These are phyloP conservation scores for Diploptera punctata DNA, from an alignment of 2,888 invertebrate species.

Conservation along the genomic window DNA sequence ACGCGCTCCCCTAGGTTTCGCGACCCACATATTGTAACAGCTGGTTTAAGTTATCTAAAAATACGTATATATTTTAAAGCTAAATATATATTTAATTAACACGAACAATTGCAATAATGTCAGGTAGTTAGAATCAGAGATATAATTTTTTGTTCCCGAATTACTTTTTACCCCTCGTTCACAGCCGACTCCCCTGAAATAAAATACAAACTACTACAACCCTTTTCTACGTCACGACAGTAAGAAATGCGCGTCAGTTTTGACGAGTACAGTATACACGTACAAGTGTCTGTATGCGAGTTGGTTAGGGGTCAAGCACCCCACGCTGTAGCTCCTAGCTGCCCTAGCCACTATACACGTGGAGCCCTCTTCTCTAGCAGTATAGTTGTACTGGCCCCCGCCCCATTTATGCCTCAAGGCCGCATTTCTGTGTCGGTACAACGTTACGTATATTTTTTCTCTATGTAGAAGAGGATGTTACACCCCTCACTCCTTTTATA, in stretches of 20 bases:
- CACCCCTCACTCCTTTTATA: conserved; percentile 23
- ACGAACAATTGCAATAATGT: too few relatives aligned
- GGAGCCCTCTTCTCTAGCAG: conserved; percentile 37
- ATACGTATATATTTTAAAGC: too few relatives aligned
- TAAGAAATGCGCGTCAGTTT: too few relatives aligned
- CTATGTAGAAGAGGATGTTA: not conserved
- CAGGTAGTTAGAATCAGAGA: too few relatives aligned
- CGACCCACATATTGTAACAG: too few relatives aligned
- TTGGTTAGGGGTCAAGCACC: conserved; percentile 39
- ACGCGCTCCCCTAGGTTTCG: too few relatives aligned
- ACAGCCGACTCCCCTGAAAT: too few relatives aligned
- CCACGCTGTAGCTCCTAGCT: conserved; percentile 34
- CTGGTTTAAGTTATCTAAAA: too few relatives aligned
- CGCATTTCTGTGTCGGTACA: conserved; percentile 22
- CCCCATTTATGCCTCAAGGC: conserved; percentile 39
- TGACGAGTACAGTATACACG: too few relatives aligned
- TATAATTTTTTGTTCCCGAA: too few relatives aligned
- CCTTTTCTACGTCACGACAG: not conserved
- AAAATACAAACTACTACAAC: not conserved
- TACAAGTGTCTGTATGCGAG: conserved; percentile 23
- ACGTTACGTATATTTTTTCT: conserved; percentile 33
- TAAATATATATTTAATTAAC: too few relatives aligned
- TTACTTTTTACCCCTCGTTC: too few relatives aligned
- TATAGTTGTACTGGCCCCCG: conserved; percentile 37
- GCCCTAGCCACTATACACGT: conserved; percentile 38